A percentile compares a stretch with the other conserved stretches of the same genome.
These are phyloP conservation scores for Ichneumoninae sp. DNA, from an alignment of 2,888 invertebrate genomes.

Conservation along the genomic window DNA sequence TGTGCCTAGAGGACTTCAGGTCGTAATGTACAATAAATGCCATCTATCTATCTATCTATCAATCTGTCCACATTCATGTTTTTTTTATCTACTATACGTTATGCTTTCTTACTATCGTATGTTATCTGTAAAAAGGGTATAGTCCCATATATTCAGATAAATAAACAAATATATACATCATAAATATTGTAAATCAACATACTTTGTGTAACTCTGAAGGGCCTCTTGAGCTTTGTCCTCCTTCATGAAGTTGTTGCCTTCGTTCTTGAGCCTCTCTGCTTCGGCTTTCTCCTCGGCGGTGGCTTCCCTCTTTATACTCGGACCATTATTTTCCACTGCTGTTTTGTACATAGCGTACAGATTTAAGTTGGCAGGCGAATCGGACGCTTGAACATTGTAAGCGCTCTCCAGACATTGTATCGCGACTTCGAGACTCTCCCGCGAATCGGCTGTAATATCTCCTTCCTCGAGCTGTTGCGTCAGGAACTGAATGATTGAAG, in stretches of 20 bases:
- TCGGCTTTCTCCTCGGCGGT: constrained; percentile 87
- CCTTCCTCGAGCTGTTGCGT: constrained; percentile 86
- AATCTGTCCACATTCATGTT: not conserved
- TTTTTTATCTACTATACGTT: too few relatives aligned
- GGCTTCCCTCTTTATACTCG: constrained; percentile 77
- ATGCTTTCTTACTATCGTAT: too few relatives aligned
- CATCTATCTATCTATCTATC: not conserved
- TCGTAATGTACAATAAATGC: not conserved
- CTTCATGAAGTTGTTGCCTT: constrained; percentile 96
- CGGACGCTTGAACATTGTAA: constrained; percentile 89
- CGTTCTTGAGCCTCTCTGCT: constrained; percentile 94
- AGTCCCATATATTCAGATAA: too few relatives aligned
- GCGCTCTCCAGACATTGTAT: constrained; percentile 97
- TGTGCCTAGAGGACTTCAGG: too few relatives aligned
- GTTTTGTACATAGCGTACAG: constrained; percentile 84
- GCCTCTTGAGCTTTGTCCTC: constrained; percentile 92
- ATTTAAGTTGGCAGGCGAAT: constrained; percentile 83
- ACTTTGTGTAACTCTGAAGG: constrained; percentile 91
- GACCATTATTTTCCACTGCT: constrained; percentile 74
- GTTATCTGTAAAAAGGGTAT: too few relatives aligned
- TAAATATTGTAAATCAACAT: constrained; percentile 66
- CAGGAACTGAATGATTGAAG: constrained; percentile 86
- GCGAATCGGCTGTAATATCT: constrained; percentile 83
- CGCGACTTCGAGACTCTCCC: constrained; percentile 96
- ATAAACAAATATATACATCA: too few relatives aligned